A percentile compares a stretch with the other conserved stretches of the same genome.
Conservation (phyloP, 2,888 invertebrate genomes). For the Sesia bembeciformis region DNA sequence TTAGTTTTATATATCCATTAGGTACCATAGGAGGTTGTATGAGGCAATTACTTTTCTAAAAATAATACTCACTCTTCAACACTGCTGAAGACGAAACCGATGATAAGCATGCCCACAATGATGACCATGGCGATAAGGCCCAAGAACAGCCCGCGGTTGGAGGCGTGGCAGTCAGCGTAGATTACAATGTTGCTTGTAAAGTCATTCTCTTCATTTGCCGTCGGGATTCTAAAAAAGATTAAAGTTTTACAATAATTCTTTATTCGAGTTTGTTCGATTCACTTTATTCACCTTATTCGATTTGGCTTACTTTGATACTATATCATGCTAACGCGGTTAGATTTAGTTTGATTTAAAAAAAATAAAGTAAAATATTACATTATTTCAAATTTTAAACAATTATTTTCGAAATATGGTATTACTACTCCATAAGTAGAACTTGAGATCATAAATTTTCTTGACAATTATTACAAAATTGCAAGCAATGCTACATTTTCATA, state of each 20-base stretch:
- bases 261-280: background rate
- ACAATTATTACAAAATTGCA: no score
- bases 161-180: constrained; percentile 83
- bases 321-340: no score
- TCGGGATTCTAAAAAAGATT: constrained; percentile 39
- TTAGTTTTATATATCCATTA: no score
- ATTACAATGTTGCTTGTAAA: constrained; percentile 75
- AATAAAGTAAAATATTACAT: no score
- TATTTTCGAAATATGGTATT: no score
- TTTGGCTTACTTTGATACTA: no score
- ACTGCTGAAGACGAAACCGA: constrained; percentile 68
- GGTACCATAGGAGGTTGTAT: no score
- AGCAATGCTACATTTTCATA: no score
- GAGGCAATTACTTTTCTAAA: background rate
- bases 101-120: constrained; percentile 58
- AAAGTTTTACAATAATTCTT: background rate
- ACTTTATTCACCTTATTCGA: no score
- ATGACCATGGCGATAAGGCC: constrained; percentile 76
- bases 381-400: no score
- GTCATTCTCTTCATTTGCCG: constrained; percentile 60
- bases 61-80: constrained; percentile 54
- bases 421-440: background rate
- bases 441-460: no score
- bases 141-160: constrained; percentile 82
- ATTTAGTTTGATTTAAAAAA: no score